phyloP scores from a whole-genome alignment of 2,113 vertebrate genomes.

The Grammomys dolichurus region DNA sequence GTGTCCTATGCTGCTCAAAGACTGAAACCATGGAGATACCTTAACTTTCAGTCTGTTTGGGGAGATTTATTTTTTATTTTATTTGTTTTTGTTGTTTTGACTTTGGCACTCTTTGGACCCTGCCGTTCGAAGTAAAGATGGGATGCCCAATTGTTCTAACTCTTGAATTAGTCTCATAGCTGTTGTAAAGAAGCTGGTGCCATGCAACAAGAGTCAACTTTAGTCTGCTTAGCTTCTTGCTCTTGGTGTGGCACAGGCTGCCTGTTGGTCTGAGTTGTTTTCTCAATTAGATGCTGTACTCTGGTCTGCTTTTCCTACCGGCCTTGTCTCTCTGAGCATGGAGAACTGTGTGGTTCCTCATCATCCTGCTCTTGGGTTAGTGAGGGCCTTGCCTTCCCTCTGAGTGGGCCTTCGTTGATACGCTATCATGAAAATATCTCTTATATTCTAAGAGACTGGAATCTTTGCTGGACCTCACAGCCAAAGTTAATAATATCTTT shows the following conservation, averaged over 20 bases:
- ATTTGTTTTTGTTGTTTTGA: not conserved
- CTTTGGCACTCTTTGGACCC: not conserved
- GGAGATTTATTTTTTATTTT: not conserved
- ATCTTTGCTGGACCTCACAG: not conserved
- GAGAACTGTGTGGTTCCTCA: not conserved
- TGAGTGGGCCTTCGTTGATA: not conserved
- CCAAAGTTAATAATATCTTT: not conserved
- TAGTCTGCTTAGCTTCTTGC: not conserved
- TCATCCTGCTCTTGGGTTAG: not conserved
- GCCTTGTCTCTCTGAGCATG: too few species aligned
- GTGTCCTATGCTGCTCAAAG: not conserved
- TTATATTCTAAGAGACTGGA: not conserved
- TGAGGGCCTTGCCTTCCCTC: rapidly evolving
- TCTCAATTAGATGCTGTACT: not conserved
- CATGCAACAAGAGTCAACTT: not conserved
- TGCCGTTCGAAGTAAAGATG: not conserved
- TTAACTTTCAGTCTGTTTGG: not conserved
- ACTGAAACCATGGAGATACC: too few species aligned
- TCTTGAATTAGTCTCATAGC: not conserved
- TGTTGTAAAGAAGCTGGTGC: not conserved
- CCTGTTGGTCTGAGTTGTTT: not conserved
- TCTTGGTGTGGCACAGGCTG: not conserved
- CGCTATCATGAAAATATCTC: not conserved
- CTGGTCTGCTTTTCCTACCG: not conserved
- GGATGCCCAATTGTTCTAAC: not conserved